Conservation (phyloP, 1,140 invertebrate species). For the Drosophila malerkotliana region DNA sequence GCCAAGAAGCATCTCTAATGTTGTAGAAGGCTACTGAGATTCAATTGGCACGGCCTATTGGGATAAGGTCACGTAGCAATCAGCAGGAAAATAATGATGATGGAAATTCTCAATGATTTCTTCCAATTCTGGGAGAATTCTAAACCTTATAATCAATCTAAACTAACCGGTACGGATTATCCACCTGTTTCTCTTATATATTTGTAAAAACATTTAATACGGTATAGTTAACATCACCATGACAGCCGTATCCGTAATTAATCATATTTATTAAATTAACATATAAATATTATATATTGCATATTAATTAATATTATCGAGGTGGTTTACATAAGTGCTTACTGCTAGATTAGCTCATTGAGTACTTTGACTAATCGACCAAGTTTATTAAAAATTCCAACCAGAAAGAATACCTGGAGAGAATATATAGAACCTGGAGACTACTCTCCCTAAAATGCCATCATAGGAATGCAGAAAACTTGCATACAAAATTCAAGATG, state of each 20-base stretch:
- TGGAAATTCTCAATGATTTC: slow-evolving; percentile 20
- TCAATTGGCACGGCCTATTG: slow-evolving; percentile 18
- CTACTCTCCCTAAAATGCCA: neutral
- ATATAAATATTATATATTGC: slow-evolving; percentile 1
- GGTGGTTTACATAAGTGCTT: slow-evolving; percentile 16
- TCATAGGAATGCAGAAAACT: neutral
- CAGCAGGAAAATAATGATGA: slow-evolving; percentile 24
- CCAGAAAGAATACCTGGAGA: no score
- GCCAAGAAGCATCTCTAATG: slow-evolving; percentile 26
- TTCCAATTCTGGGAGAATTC: neutral
- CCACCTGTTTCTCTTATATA: no score
- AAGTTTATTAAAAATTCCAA: neutral
- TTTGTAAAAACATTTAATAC: neutral
- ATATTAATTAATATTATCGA: slow-evolving; percentile 26
- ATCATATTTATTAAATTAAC: slow-evolving; percentile 3
- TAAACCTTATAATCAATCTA: neutral
- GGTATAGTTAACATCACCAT: neutral
- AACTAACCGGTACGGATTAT: no score
- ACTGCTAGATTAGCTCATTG: neutral
- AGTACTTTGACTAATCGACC: neutral
- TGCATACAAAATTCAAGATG: slow-evolving; percentile 20
- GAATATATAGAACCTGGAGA: neutral
- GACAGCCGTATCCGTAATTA: neutral
- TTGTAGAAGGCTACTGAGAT: slow-evolving; percentile 32
- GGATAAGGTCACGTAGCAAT: slow-evolving; percentile 35